These are phyloP conservation scores for Nixonia krombeini DNA, from an alignment of 1,140 invertebrate genomes.

Conservation along the genomic window DNA sequence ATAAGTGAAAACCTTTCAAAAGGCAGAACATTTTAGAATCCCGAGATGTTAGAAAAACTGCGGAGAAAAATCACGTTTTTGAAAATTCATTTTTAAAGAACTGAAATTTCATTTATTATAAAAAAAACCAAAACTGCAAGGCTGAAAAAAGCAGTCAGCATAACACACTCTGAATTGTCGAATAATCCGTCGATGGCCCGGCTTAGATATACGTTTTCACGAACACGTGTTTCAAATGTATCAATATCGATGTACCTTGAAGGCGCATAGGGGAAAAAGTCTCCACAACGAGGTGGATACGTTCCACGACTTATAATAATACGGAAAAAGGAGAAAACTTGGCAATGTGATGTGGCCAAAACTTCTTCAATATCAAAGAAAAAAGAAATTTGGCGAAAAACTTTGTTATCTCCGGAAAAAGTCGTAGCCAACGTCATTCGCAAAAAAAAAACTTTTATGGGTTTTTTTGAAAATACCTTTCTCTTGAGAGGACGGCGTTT, in stretches of 20 bases:
- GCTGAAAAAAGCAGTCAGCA: neutral
- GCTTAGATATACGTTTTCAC: neutral
- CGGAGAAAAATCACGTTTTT: too few relatives aligned
- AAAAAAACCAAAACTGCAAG: neutral
- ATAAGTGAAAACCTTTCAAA: slow-evolving; percentile 30
- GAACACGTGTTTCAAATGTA: neutral
- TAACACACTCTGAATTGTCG: neutral
- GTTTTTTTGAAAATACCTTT: neutral
- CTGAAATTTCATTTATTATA: too few relatives aligned
- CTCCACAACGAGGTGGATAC: neutral
- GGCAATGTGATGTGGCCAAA: slow-evolving; percentile 13
- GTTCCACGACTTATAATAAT: slow-evolving; percentile 14
- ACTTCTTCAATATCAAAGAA: slow-evolving; percentile 29
- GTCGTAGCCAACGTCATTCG: slow-evolving; percentile 7
- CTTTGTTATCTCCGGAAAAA: slow-evolving; percentile 5
- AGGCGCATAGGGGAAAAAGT: neutral
- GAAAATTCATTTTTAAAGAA: too few relatives aligned
- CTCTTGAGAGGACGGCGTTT: too few relatives aligned
- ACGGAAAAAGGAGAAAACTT: slow-evolving; percentile 18
- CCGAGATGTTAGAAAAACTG: too few relatives aligned
- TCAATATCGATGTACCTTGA: slow-evolving; percentile 3
- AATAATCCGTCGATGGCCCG: neutral
- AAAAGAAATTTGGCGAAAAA: slow-evolving; percentile 4
- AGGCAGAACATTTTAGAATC: too few relatives aligned
- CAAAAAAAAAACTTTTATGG: neutral